phyloP scores from a whole-genome alignment of 1,140 invertebrate species.

The Caenorhabditis remanei region DNA sequence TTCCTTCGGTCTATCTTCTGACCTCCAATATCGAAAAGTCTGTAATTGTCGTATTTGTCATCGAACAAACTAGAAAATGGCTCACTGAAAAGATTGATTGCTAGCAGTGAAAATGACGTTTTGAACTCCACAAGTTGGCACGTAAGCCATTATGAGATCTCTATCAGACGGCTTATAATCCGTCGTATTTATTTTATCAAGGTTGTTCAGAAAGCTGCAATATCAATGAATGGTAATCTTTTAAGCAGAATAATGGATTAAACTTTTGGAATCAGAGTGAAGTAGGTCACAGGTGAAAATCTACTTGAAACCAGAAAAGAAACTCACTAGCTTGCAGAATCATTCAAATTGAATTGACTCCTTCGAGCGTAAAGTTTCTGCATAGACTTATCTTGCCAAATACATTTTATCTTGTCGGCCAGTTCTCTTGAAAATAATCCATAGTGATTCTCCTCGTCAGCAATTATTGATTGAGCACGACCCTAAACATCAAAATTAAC shows the following conservation, averaged over 20 bases:
- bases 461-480: constrained; percentile 34
- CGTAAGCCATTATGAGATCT: constrained; percentile 65
- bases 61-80: neutral
- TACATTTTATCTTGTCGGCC: constrained; percentile 45
- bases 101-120: constrained; percentile 63
- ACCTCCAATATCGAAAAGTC: constrained; percentile 65
- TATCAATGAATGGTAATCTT: neutral
- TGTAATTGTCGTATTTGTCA: constrained; percentile 1
- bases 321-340: constrained; percentile 66
- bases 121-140: constrained; percentile 64
- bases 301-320: neutral
- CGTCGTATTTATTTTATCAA: constrained; percentile 53
- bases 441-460: constrained; percentile 54
- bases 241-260: neutral
- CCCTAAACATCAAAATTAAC: constrained; percentile 42
- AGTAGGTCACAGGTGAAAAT: constrained; percentile 6
- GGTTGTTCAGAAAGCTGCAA: constrained; percentile 61
- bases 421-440: constrained; percentile 54
- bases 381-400: constrained; percentile 62
- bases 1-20: constrained; percentile 65
- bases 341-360: constrained; percentile 64
- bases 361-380: constrained; percentile 57
- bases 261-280: neutral
- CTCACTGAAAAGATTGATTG: constrained; percentile 65
- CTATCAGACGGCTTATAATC: constrained; percentile 58